Evolutionary conservation across 2,797 vertebrate species (phyloP).

Genomic region (Amphiprion clarkii): DNA sequence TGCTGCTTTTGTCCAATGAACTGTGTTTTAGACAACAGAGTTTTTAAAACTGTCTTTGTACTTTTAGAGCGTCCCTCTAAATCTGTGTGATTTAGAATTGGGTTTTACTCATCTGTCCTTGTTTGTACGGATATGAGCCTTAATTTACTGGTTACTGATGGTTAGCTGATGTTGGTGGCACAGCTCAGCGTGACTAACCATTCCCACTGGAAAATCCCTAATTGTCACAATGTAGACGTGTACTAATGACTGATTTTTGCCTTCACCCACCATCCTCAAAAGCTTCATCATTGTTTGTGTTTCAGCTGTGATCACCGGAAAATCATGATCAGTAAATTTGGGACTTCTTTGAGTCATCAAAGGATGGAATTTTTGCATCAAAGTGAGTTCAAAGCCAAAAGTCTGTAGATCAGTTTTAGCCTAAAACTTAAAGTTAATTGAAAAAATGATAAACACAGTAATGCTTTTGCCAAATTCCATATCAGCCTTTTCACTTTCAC

Average conservation of each 20-base stretch:
- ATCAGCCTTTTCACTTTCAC: conserved; percentile 8
- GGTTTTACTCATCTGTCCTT: not conserved
- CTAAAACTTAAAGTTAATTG: not conserved
- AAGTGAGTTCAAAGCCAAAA: not conserved
- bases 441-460: not conserved
- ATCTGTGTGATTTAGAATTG: not conserved
- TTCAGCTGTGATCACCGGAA: not conserved
- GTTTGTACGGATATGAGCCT: not conserved
- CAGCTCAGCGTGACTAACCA: not conserved
- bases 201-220: not conserved
- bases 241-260: not conserved
- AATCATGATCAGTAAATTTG: not conserved
- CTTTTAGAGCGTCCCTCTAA: not conserved
- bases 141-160: not conserved
- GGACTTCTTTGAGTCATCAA: not conserved
- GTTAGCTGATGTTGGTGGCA: not conserved
- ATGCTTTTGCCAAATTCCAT: not conserved
- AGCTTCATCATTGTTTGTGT: not conserved
- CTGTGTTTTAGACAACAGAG: not conserved
- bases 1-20: not conserved
- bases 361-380: not conserved
- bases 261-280: not conserved
- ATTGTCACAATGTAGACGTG: not conserved
- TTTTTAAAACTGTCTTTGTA: not conserved
- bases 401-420: not conserved